Conservation (phyloP, 2,888 invertebrate genomes). For the Hydrotaea cyrtoneurina region DNA sequence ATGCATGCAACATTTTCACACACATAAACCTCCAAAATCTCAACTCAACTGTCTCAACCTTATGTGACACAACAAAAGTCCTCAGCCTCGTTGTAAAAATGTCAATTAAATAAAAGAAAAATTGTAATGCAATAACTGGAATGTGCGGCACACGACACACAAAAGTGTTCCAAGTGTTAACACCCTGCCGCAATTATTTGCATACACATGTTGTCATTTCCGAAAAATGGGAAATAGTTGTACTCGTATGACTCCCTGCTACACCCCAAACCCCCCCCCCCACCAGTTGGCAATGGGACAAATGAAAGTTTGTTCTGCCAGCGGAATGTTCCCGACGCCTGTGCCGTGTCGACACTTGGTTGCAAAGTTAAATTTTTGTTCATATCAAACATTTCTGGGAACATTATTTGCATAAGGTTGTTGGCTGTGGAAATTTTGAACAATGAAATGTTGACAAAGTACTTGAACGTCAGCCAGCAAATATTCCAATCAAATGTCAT, state of each 20-base stretch:
- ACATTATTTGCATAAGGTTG: background rate
- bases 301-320: background rate
- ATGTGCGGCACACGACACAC: background rate
- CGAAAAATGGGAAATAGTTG: background rate
- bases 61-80: background rate
- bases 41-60: too few relatives aligned
- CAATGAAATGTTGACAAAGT: slow-evolving; percentile 4
- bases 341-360: too few relatives aligned
- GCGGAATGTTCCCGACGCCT: too few relatives aligned
- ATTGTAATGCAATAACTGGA: background rate
- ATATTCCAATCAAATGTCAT: background rate
- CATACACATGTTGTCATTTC: background rate
- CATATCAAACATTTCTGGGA: background rate
- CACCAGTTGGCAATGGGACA: background rate
- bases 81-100: background rate
- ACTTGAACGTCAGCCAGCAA: background rate
- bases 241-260: too few relatives aligned
- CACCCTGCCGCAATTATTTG: background rate
- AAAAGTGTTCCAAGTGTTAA: background rate
- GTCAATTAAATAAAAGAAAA: background rate
- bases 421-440: background rate
- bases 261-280: too few relatives aligned
- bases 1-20: too few relatives aligned
- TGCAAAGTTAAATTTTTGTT: background rate
- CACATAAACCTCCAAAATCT: too few relatives aligned